Evolutionary conservation across 2,888 invertebrate species (phyloP).

Genomic region (Rotaria socialis): DNA sequence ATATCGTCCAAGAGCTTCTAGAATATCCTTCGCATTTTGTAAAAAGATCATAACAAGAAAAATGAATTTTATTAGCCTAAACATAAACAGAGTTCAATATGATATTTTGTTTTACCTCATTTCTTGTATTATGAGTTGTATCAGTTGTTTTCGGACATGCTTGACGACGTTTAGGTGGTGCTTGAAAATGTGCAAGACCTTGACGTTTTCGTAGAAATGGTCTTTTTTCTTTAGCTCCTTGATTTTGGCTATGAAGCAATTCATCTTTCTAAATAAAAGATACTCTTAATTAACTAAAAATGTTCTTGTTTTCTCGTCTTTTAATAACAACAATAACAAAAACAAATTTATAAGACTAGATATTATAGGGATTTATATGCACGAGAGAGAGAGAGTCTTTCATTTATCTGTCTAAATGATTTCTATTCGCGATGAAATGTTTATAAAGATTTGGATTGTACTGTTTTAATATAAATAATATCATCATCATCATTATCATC

Average conservation of each 20-base stretch:
- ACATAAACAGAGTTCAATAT: too few species aligned
- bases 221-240: conserved; percentile 10
- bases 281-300: not conserved
- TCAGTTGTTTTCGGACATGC: not conserved
- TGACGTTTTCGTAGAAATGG: conserved; percentile 3
- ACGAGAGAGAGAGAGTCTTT: too few species aligned
- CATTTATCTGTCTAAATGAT: too few species aligned
- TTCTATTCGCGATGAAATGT: too few species aligned
- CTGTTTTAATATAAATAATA: not conserved
- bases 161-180: conserved; percentile 21
- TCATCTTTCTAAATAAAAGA: conserved; percentile 7
- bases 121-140: not conserved
- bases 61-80: too few species aligned
- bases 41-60: too few species aligned
- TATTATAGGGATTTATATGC: not conserved
- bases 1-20: too few species aligned
- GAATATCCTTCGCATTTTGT: too few species aligned
- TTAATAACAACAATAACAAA: not conserved
- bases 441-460: too few species aligned
- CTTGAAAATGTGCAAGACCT: conserved; percentile 19
- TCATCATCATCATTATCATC: conserved; percentile 27
- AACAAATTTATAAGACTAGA: not conserved
- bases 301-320: not conserved
- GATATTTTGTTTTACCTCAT: not conserved
- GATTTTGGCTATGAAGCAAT: not conserved